Conservation (phyloP, 2,113 vertebrate species). For the Cnemophilus loriae region DNA sequence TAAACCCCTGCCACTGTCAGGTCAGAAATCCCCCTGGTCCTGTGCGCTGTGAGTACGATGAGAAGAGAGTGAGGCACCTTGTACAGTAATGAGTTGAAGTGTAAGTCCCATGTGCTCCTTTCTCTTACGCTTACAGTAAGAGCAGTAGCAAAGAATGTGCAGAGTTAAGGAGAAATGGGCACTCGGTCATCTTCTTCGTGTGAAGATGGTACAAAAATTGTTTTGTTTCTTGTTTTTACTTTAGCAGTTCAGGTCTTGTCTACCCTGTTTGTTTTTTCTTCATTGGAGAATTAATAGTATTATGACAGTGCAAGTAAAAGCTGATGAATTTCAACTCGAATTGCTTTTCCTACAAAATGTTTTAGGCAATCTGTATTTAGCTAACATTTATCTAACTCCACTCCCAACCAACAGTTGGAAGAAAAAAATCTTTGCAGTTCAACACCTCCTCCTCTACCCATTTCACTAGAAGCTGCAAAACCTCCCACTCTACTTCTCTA, state of each 20-base stretch:
- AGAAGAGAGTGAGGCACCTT: neutral
- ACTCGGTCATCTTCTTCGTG: neutral
- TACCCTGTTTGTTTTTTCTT: constrained; percentile 48
- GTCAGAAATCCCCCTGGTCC: neutral
- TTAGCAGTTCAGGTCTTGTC: constrained; percentile 8
- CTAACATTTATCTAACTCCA: constrained; percentile 58
- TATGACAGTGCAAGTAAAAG: constrained; percentile 57
- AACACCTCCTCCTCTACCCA: constrained; percentile 47
- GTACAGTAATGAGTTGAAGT: neutral
- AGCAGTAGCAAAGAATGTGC: neutral
- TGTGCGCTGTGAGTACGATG: neutral
- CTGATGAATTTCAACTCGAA: constrained; percentile 33
- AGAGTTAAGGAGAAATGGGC: neutral
- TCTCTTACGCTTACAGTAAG: accelerated
- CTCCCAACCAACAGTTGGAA: constrained; percentile 54
- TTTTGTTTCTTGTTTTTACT: neutral
- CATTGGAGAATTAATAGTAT: constrained; percentile 49
- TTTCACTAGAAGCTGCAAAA: constrained; percentile 50
- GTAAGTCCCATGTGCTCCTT: neutral
- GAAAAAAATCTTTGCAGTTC: constrained; percentile 46
- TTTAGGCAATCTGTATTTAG: constrained; percentile 58
- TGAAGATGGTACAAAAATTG: neutral
- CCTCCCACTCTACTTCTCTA: constrained; percentile 48
- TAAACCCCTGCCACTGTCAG: neutral
- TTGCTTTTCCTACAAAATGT: constrained; percentile 34